Evolutionary conservation across 1,140 invertebrate species (phyloP).

Genomic region (Formica selysi): DNA sequence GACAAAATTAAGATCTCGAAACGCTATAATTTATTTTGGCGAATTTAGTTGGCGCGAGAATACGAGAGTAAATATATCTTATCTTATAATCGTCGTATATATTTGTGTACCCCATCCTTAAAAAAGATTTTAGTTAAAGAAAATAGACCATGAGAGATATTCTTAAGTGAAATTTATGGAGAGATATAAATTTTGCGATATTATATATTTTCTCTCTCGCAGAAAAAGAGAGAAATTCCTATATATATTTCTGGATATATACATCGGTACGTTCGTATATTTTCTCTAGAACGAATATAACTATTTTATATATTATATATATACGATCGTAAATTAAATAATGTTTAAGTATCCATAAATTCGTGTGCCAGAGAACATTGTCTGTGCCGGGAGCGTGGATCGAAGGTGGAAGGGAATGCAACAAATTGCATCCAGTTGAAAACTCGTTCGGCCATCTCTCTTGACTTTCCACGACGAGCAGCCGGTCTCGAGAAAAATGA

Average conservation of each 20-base stretch:
- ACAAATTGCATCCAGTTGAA: slow-evolving; percentile 71
- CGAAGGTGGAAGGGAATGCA: slow-evolving; percentile 44
- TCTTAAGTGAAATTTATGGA: background rate
- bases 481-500: slow-evolving; percentile 78
- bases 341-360: slow-evolving; percentile 49
- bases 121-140: background rate
- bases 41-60: background rate
- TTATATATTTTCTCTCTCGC: background rate
- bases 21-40: slow-evolving; percentile 14
- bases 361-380: slow-evolving; percentile 10
- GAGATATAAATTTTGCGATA: background rate
- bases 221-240: background rate
- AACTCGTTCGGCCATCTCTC: slow-evolving; percentile 68
- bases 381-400: slow-evolving; percentile 38
- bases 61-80: background rate
- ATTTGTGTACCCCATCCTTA: too few relatives aligned
- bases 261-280: background rate
- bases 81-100: background rate
- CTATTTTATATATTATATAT: slow-evolving; percentile 5
- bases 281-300: background rate
- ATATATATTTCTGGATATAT: background rate
- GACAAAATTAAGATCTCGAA: background rate
- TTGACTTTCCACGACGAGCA: slow-evolving; percentile 73
- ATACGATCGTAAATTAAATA: slow-evolving; percentile 47
- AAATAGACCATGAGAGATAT: background rate